phyloP scores from a whole-genome alignment of 2,797 vertebrate genomes.

The Brachymystax lenok region DNA sequence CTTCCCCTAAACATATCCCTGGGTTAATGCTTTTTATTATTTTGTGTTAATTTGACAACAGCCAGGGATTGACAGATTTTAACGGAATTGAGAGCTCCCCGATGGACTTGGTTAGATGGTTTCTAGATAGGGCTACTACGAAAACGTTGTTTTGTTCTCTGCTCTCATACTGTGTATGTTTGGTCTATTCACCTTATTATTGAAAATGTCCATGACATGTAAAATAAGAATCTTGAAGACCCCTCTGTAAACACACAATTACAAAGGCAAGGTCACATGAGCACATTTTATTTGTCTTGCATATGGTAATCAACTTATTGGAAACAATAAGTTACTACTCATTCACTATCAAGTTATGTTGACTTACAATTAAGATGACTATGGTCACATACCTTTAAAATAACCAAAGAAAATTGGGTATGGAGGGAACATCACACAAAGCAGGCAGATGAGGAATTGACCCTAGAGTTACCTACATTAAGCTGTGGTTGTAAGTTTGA shows the following conservation, averaged over 20 bases:
- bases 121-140: too few species aligned
- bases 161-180: too few species aligned
- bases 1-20: too few species aligned
- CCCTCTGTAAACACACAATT: background rate
- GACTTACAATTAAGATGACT: slow-evolving; percentile 47
- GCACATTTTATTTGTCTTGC: slow-evolving; percentile 71
- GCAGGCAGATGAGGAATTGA: slow-evolving; percentile 31
- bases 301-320: slow-evolving; percentile 61
- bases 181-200: too few species aligned
- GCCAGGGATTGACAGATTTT: too few species aligned
- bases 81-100: too few species aligned
- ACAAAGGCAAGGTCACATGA: slow-evolving; percentile 43
- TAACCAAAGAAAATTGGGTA: slow-evolving; percentile 42
- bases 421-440: slow-evolving; percentile 31
- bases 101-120: too few species aligned
- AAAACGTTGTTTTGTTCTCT: too few species aligned
- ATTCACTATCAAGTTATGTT: slow-evolving; percentile 47
- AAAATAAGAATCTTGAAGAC: background rate
- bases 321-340: slow-evolving; percentile 58
- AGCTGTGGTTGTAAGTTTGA: slow-evolving; percentile 19
- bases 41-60: too few species aligned
- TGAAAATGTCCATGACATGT: background rate
- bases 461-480: slow-evolving; percentile 6
- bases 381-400: slow-evolving; percentile 48
- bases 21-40: too few species aligned